Evolutionary conservation across 2,888 invertebrate genomes (phyloP), one percentile per base, ranked within the genome.

Genomic region (Synanthedon vespiformis): DNA sequence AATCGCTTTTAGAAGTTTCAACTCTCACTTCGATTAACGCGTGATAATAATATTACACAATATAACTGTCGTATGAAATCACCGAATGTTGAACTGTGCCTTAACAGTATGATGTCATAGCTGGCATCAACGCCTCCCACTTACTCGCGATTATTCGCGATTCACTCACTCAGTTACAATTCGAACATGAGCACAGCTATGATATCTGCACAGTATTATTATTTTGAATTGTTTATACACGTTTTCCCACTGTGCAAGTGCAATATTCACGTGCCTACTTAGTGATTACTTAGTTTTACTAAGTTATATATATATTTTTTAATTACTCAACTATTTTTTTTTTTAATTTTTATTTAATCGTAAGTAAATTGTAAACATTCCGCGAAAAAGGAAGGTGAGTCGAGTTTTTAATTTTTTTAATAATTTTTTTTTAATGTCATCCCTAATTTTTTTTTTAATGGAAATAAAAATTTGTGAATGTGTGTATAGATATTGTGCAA

Each of bases 321-420:
- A 51, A 51, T 56, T 50, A 34, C 2, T 10, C 2, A 10, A 6
- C 34, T 56, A 53, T 59, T 61, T 52, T 57, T 67, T 60, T 59
- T 65, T 4, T 58, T 61, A 58, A 18, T 50, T 57, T 58, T 58
- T 61, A 58, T 63, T 64, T 59, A 55, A 41, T 61, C 68, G 68
- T 67, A 69, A 74, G 71, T 65, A 63, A 48, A 27, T 40, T 44
- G 50, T 61, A 65, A 85, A 73, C 72, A 86, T 86, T 83, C 86
- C 87, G 66, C 84, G 86, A 10, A 87, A 85, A 72, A 78, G 83
- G 78, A 87, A 87, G 86, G 86, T 87, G 64, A 84, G 85, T 79
- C 56, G 52, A 8, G 1, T 10, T 34, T 34, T 34, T 44, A 5
- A 4, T 6, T 8, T 41, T 41, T 41, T 41, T 40, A 11, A n/a